A percentile compares a stretch with the other conserved stretches of the same genome.
Evolutionary conservation across 2,888 invertebrate species (phyloP).

Genomic region (Scaptomyza parva): DNA sequence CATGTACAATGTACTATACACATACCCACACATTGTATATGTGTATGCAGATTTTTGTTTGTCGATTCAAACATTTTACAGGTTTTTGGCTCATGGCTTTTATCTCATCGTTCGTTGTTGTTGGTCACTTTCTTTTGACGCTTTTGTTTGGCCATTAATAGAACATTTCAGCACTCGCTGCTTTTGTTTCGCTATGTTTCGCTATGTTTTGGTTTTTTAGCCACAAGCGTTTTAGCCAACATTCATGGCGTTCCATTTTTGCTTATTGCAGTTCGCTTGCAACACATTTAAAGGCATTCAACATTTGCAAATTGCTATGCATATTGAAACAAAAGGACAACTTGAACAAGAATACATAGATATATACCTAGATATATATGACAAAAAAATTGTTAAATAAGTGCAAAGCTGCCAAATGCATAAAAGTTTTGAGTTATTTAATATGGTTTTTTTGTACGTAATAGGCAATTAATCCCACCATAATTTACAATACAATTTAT

Average conservation of each 20-base stretch:
- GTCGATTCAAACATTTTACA: slow-evolving; percentile 36
- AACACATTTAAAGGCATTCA: slow-evolving; percentile 39
- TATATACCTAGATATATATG: not conserved
- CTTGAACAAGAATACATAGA: slow-evolving; percentile 8
- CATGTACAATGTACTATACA: slow-evolving; percentile 6
- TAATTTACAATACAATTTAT: slow-evolving; percentile 82
- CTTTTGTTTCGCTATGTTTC: slow-evolving; percentile 22
- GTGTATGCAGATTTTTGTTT: slow-evolving; percentile 38
- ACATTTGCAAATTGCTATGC: slow-evolving; percentile 51
- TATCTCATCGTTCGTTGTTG: slow-evolving; percentile 31
- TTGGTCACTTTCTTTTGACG: slow-evolving; percentile 34
- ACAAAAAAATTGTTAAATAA: slow-evolving; percentile 7
- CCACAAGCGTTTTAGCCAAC: slow-evolving; percentile 26
- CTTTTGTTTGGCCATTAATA: slow-evolving; percentile 59
- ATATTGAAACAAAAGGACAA: slow-evolving; percentile 43
- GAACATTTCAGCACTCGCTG: slow-evolving; percentile 43
- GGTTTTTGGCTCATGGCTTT: slow-evolving; percentile 19
- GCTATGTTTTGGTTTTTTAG: slow-evolving; percentile 19
- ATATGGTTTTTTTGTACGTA: slow-evolving; percentile 58
- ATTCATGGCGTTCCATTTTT: slow-evolving; percentile 21
- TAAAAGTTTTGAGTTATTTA: slow-evolving; percentile 29
- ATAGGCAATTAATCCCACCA: slow-evolving; percentile 83
- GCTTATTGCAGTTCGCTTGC: slow-evolving; percentile 23
- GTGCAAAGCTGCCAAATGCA: slow-evolving; percentile 39
- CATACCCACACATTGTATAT: slow-evolving; percentile 5